Evolutionary conservation across 2,113 vertebrate species (phyloP).

Genomic region (Phylloscopus trochilus): DNA sequence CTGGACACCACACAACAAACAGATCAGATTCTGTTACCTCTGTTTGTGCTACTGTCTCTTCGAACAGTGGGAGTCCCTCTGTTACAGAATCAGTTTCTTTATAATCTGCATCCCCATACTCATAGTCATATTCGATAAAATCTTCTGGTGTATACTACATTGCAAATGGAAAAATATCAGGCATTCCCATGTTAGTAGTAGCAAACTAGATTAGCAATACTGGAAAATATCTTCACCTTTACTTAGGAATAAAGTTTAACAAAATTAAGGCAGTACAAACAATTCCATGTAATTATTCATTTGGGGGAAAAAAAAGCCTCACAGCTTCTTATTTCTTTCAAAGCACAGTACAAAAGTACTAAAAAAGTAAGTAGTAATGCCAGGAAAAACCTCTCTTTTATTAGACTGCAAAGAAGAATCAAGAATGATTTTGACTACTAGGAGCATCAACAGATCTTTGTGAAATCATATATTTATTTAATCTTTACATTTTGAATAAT

Average conservation of each 20-base stretch:
- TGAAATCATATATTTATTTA: neutral
- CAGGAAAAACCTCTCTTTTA: neutral
- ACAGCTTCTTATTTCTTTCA: neutral
- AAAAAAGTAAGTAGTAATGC: constrained; percentile 2
- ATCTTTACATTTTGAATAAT: neutral
- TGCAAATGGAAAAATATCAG: constrained; percentile 75
- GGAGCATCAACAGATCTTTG: neutral
- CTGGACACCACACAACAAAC: constrained; percentile 71
- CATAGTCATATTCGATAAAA: constrained; percentile 93
- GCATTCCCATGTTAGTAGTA: constrained; percentile 70
- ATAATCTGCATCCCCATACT: constrained; percentile 90
- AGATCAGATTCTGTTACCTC: constrained; percentile 84
- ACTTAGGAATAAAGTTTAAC: constrained; percentile 57
- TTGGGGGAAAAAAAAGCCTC: neutral
- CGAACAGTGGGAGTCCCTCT: constrained; percentile 78
- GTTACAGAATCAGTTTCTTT: constrained; percentile 82
- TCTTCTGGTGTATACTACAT: constrained; percentile 90
- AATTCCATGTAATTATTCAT: neutral
- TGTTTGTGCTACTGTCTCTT: constrained; percentile 83
- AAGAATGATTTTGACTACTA: neutral
- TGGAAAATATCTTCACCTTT: constrained; percentile 60
- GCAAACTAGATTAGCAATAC: constrained; percentile 48
- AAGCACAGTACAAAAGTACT: neutral
- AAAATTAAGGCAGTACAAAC: neutral
- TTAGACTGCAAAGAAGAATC: neutral